A percentile compares a stretch with the other conserved stretches of the same genome.
Evolutionary conservation across 2,888 invertebrate genomes (phyloP).

Genomic region (Theretra japonica): DNA sequence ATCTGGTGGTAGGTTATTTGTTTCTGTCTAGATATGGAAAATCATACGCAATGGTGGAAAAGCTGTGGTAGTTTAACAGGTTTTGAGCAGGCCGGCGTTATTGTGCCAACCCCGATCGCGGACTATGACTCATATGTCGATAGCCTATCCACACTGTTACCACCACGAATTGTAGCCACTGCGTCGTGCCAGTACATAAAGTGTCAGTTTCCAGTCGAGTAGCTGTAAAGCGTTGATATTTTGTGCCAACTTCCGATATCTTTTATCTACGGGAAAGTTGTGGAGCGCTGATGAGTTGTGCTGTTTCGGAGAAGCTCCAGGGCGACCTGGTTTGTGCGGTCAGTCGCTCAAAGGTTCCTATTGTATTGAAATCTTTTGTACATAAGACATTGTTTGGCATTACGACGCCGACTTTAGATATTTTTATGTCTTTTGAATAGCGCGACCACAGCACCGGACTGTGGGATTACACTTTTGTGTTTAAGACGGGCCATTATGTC

Average conservation of each 20-base stretch:
- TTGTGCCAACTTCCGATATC: neutral
- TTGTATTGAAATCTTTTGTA: conserved; percentile 1
- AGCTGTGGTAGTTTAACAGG: too few relatives aligned
- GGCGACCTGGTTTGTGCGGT: neutral
- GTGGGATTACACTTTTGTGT: neutral
- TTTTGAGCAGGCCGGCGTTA: too few relatives aligned
- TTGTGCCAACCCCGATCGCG: too few relatives aligned
- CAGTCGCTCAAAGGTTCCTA: neutral
- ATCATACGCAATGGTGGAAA: too few relatives aligned
- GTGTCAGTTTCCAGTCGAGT: too few relatives aligned
- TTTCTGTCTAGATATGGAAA: too few relatives aligned
- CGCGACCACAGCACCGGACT: neutral
- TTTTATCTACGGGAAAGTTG: neutral
- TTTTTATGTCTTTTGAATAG: conserved; percentile 1
- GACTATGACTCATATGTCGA: too few relatives aligned
- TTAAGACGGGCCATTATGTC: neutral
- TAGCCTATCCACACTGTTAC: too few relatives aligned
- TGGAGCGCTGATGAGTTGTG: neutral
- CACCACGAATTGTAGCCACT: too few relatives aligned
- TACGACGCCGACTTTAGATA: neutral
- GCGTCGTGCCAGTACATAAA: too few relatives aligned
- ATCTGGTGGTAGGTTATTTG: too few relatives aligned
- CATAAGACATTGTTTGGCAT: neutral
- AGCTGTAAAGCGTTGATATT: too few relatives aligned
- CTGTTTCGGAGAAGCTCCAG: neutral